Evolutionary conservation across 2,797 vertebrate species (phyloP), one percentile per base, ranked within the genome.

Genomic region (Phyllotis vaccarum): DNA sequence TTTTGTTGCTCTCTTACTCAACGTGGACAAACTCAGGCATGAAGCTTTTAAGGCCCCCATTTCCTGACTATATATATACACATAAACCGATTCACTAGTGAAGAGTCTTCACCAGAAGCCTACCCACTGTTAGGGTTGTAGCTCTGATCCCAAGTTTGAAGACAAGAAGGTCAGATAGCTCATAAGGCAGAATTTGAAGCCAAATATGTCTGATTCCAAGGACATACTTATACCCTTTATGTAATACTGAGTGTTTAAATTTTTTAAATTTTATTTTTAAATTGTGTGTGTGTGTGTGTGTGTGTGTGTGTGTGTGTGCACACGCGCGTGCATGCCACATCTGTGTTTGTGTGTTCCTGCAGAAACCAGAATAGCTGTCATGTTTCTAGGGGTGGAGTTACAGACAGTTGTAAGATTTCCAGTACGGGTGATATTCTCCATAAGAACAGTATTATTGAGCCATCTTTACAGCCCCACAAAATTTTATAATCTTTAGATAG

Each of bases 101-200:
- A 87, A 27, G 89, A 81, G 62, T 74, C n/a, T 85, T 94, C 78
- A 93, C 14, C 78, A 96, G 85, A 92, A 58, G 4, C 2, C n/a
- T 72, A 14, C 17, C 14, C 34, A 81, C 75, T 92, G 27, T 62
- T 83, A 5, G 6, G 78, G 21, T 56, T 94, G 95, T 74, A 85
- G 58, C 91, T 74, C 37, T 46, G 60, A 64, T 81, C 81, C 94
- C n/a, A 90, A 93, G 54, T 43, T 31, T 74, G 2, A 96, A 92
- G 62, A 80, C 79, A 17, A 12, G 13, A 93, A 56, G 21, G 31
- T 66, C 66, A 80, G 17, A 43, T 2, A 79, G 16, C 14, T 81
- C 5, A 16, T 58, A 46, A 93, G 27, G 0, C 37, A 83, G 13
- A 52, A 86, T 91, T 89, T 66, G n/a, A 95, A 79, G 10, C 12